A percentile compares a stretch with the other conserved stretches of the same genome.
Evolutionary conservation across 2,888 invertebrate species (phyloP).

Genomic region (Ochropacha duplaris): DNA sequence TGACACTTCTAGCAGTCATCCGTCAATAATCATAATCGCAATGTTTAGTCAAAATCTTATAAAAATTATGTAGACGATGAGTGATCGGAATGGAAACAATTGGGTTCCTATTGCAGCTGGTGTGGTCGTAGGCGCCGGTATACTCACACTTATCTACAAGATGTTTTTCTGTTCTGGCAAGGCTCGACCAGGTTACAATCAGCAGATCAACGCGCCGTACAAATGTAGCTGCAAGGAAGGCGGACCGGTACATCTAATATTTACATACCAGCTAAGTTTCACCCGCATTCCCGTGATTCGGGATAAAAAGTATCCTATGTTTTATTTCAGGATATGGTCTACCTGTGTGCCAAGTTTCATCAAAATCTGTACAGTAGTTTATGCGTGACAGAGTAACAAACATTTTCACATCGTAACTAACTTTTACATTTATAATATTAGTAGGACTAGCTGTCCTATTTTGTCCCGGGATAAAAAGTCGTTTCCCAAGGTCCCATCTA

Average conservation of each 20-base stretch:
- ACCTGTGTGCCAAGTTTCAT: too few relatives aligned
- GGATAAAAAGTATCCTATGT: too few relatives aligned
- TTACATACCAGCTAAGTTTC: too few relatives aligned
- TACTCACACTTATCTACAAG: neutral
- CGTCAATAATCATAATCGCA: neutral
- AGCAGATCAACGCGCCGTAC: slow-evolving; percentile 24
- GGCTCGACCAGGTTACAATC: neutral
- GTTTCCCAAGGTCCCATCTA: too few relatives aligned
- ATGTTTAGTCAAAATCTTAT: neutral
- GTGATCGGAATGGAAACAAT: neutral
- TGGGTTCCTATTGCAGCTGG: slow-evolving; percentile 1
- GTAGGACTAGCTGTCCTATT: too few relatives aligned
- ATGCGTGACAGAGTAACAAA: too few relatives aligned
- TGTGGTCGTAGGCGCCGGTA: slow-evolving; percentile 1
- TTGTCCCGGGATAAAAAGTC: too few relatives aligned
- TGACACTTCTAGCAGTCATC: neutral
- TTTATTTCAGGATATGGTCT: too few relatives aligned
- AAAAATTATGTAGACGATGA: neutral
- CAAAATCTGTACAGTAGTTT: too few relatives aligned
- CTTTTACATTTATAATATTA: too few relatives aligned
- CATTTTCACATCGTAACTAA: too few relatives aligned
- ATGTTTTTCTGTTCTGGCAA: neutral
- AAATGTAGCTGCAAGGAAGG: slow-evolving; percentile 43
- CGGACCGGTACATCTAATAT: slow-evolving; percentile 18
- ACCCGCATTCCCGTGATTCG: too few relatives aligned